Conservation (phyloP, 2,113 vertebrate species). For the Aptenodytes forsteri region DNA sequence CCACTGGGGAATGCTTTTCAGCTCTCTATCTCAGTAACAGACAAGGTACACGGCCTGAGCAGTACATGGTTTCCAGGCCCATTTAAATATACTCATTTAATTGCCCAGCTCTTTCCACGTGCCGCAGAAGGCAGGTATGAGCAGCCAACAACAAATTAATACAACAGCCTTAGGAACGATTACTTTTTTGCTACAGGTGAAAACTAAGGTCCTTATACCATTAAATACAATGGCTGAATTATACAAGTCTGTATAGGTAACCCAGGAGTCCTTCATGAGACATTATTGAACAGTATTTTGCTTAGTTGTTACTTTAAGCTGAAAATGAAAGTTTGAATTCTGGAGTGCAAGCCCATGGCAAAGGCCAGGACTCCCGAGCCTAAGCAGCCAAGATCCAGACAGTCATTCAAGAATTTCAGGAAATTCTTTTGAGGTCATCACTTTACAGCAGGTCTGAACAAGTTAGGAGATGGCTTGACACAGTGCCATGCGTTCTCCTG, state of each 20-base stretch:
- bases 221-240: background rate
- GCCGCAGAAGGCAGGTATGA: background rate
- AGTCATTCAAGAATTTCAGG: background rate
- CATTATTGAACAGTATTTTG: background rate
- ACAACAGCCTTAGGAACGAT: background rate
- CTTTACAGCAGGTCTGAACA: background rate
- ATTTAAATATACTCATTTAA: background rate
- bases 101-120: background rate
- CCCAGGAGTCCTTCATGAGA: background rate
- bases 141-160: background rate
- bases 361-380: background rate
- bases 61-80: background rate
- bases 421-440: background rate
- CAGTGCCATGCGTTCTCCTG: fast-evolving
- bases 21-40: background rate
- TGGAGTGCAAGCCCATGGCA: background rate
- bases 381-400: background rate
- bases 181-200: background rate
- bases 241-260: background rate
- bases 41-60: background rate
- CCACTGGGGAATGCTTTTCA: background rate
- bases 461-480: background rate
- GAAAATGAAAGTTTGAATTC: background rate
- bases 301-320: background rate
- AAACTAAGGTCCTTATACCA: background rate